A percentile compares a stretch with the other conserved stretches of the same genome.
Conservation (phyloP, 2,113 vertebrate species). For the Pteruthius melanotis region DNA sequence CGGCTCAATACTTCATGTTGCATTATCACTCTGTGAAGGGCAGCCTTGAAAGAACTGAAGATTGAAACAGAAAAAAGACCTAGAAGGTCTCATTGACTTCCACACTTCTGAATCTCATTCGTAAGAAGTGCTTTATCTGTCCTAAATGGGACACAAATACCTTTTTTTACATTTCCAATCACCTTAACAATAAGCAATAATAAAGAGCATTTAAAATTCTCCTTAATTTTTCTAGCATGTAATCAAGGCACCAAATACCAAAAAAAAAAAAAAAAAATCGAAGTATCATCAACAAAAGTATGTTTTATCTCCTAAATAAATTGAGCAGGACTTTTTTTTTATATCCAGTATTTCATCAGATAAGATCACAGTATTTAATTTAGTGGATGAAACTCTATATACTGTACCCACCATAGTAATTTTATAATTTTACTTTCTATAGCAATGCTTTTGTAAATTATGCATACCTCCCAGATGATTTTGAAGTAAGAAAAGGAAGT, state of each 20-base stretch:
- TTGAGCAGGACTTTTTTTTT: background rate
- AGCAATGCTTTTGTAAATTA: background rate
- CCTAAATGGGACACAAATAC: background rate
- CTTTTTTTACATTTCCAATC: background rate
- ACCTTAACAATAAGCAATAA: background rate
- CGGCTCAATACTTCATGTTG: background rate
- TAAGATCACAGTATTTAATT: background rate
- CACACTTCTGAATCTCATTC: background rate
- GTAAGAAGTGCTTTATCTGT: background rate
- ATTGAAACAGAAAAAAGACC: background rate
- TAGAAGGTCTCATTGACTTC: background rate
- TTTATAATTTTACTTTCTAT: background rate
- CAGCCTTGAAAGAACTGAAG: background rate
- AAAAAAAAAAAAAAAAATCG: background rate
- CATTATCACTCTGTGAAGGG: background rate
- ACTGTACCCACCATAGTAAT: background rate
- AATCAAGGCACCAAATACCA: background rate
- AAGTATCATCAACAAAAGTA: background rate
- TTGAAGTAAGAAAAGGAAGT: background rate
- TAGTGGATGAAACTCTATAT: background rate
- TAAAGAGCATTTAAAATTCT: background rate
- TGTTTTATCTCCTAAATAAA: background rate
- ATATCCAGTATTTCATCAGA: background rate
- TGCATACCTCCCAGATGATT: background rate
- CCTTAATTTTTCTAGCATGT: background rate